Base-by-base conservation (phyloP, 1,140 invertebrate species). In the Bombus fervidus region DNA sequence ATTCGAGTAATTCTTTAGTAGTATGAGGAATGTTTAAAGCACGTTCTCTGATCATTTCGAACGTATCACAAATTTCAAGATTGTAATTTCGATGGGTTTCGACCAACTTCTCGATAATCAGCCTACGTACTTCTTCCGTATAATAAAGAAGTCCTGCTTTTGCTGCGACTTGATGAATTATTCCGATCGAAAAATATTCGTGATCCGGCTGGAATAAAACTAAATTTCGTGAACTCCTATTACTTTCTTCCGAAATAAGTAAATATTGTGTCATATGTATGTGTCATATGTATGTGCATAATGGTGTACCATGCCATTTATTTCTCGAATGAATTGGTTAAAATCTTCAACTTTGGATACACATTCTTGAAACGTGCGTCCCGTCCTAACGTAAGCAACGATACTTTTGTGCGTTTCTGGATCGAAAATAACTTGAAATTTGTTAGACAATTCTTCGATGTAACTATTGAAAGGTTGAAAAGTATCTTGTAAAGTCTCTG, bases 1-100 rank as follows among this genome's bases (percentile, higher is more conserved):
- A 88, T 69, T 97, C 97, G n/a, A 98, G 94, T 47, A 98, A 95
- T 91, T 98, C 96, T 88, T 96, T 96, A 0, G 97, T 97, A 43
- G 96, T 97, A 86, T 95, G 94, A 3, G 97, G 97, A 34, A 93
- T 86, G 22, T 91, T 85, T 0, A 88, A 78, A 15, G 93, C 91
- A 25, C 89, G 88, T 0, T 89, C 77, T 73, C 92, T 93, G 37
- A 95, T 76, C 15, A 47, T 71, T 66, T 91, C 96, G 90, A 97
- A 97, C 81, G 94, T 95, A 5, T 93, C 88, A 89, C 97, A 97
- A 83, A 97, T 97, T 59, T 96, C 95, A 22, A 96, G 92, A 93
- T 97, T 97, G 73, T 96, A 96, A 77, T 94, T 93, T 47, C 94
- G 94, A 87, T 96, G 96, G 41, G 94, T 93, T 8, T 91, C 78